Base-by-base conservation (phyloP, 2,888 invertebrate species). In the Eristalis tenax region DNA sequence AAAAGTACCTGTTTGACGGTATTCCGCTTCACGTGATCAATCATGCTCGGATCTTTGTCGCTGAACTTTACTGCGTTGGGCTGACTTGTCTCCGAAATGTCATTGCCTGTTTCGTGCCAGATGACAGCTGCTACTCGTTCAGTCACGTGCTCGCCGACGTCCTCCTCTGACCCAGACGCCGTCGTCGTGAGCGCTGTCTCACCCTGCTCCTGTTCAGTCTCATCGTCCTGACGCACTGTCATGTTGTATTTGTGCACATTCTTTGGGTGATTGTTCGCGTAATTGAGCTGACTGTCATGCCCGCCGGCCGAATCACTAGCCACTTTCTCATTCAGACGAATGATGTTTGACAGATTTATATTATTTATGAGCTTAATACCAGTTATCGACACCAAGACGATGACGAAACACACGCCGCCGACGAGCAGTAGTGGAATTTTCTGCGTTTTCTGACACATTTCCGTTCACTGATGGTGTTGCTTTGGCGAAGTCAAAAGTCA, bases 311-410 rank as follows among this genome's bases (percentile, higher is more conserved):
- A 92, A 68, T 92, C 92, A 89, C 92, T 92, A 88, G 92, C 92
- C 80, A 92, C 92, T 89, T 92, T 91, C 89, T 93, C 93, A 79
- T 93, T 93, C 65, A 93, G 86, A 35, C 92, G 90, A 80, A 93
- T 92, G 23, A 93, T 92, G 63, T 93, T 92, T 40, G 92, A 92
- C 70, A 92, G 89, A 89, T 92, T 93, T 57, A 93, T 91, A 81
- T 92, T 92, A 83, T 92, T 93, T 83, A 94, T 93, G 73, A 94
- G 90, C 43, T 94, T 94, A 11, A 94, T 92, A 64, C 94, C 94
- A 15, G 94, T 94, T 90, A 94, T 93, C 23, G 93, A 94, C 90
- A 94, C 93, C 82, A 94, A 92, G 10, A 94, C 91, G 84, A 94
- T 93, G 61, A 94, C 93, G 35, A 93, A 93, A 77, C 93, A 91